Base-by-base conservation (phyloP, 2,797 vertebrate species). In the Staurois parvus region DNA sequence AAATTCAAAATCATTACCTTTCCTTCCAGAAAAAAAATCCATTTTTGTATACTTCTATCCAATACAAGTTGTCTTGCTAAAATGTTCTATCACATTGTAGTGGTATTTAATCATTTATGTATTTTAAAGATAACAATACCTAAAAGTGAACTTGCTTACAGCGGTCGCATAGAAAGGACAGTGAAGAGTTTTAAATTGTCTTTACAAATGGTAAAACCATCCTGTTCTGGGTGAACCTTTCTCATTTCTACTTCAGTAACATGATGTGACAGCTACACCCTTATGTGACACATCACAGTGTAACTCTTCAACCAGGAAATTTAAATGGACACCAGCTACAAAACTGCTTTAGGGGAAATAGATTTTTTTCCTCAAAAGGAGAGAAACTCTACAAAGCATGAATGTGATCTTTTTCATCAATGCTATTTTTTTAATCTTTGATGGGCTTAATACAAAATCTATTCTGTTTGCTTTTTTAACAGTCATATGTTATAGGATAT, bases 201-300 rank as follows among this genome's bases (percentile, higher is more conserved):
- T 90, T 89, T 82, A 90, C 86, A 89, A 88, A 64, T 76, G 83
- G 85, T 78, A 32, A 64, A 88, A 89, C 87, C 68, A 87, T 89
- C 83, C 28, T 84, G 78, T 89, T 92, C 75, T 52, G 80, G 40
- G 62, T 91, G 78, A 90, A 90, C 89, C 90, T 59, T 88, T 88
- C 89, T 92, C 81, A 88, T 78, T 91, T 81, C 74, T 30, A 82
- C 10, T 84, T 82, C 74, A 88, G 26, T 70, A 88, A 90, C 86
- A 67, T 48, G 88, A 88, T 85, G 52, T 88, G 81, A 87, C 85
- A 90, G 84, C 89, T 85, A 90, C 52, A 89, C 85, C 72, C 62
- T 89, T 85, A 91, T 87, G 88, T 89, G 91, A 88, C 84, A 88
- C 52, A 89, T 88, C 81, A 84, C n/a, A 80, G 84, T 37, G 72